Evolutionary conservation across 1,140 invertebrate genomes (phyloP), one percentile per base, ranked within the genome.

Genomic region (Nixonia krombeini): DNA sequence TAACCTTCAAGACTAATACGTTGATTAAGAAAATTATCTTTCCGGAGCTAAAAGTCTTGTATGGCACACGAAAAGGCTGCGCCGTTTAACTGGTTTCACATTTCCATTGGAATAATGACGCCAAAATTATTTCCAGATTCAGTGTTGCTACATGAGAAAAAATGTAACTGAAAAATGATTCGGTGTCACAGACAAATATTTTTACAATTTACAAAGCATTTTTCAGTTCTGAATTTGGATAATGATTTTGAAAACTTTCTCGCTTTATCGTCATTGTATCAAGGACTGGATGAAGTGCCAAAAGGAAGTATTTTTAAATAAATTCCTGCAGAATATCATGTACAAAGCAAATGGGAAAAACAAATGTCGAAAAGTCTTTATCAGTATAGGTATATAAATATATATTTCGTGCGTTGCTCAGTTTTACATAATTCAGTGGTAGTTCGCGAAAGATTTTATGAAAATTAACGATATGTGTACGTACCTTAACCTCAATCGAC

Each of bases 11-110:
- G 71, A 95, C 94, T 53, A 93, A 93, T 74, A 85, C 89, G 13
- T 87, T 94, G 52, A 94, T 96, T 31, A 90, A 89, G 50, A 93
- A 91, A 71, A 90, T 93, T 16, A 94, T 95, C 67, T 90, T 91
- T 72, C 93, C 93, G 0, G 93, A 96, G 85, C 86, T 95, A 33
- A 94, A 93, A 76, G 89, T 92, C 38, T 87, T 96, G 23, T 96
- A 93, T 73, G 94, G 94, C 28, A 88, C 87, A 37, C 88, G 89
- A 73, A 91, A 91, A 79, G 93, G 93, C 23, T 96, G 94, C 83
- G 90, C 90, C 64, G 90, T 96, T 83, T 95, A 91, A 71, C 58
- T 9, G 8, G 3, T 9, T 12, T 31, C 8, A 12, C 8, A 31
- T 12, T 31, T 31, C 9, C 21, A 35, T 35, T 13, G 5, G 33